Base-by-base conservation (phyloP, 1,140 invertebrate genomes). In the Atta texana region DNA sequence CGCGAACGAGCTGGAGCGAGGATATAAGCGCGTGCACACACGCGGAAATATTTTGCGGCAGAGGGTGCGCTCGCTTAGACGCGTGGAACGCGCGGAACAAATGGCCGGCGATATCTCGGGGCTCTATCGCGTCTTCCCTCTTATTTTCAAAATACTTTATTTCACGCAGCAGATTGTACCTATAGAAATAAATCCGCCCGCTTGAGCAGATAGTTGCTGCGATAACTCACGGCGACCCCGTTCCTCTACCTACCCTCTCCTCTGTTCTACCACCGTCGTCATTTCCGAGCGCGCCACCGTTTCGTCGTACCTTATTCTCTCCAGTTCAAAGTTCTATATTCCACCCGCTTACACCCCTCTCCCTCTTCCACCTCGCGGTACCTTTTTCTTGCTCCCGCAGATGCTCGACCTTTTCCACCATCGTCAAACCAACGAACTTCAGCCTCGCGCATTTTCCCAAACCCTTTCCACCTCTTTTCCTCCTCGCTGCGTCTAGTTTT, bases 111-210 rank as follows among this genome's bases (percentile, higher is more conserved):
- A 91, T 91, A 91, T 91, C 90, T 82, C 86, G 24, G 55, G 77
- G 77, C 57, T 91, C 81, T 71, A 91, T 88, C 90, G 80, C 81
- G 76, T 74, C 53, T 82, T 84, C 78, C 86, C 86, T 81, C 90
- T 91, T 91, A 91, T 91, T 91, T 91, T 89, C 84, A 87, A 92
- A 94, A 94, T 93, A 94, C 90, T 94, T 94, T 94, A 94, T 95
- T 94, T 93, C 77, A 89, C 86, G 89, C 86, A 91, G 93, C 93
- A 94, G 93, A 94, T 94, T 94, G 94, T 93, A 94, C 93, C 93
- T 94, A 94, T 94, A 93, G 93, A 93, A 93, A 94, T 94, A 94
- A 95, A 95, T 94, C 93, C 91, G 89, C 84, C 90, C 90, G 89
- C 90, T 92, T 93, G 92, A 93, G 92, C 93, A 92, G 94, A 94